Evolutionary conservation across 2,113 vertebrate species (phyloP), one percentile per base, ranked within the genome.

Genomic region (Ptychochromis oligacanthus): DNA sequence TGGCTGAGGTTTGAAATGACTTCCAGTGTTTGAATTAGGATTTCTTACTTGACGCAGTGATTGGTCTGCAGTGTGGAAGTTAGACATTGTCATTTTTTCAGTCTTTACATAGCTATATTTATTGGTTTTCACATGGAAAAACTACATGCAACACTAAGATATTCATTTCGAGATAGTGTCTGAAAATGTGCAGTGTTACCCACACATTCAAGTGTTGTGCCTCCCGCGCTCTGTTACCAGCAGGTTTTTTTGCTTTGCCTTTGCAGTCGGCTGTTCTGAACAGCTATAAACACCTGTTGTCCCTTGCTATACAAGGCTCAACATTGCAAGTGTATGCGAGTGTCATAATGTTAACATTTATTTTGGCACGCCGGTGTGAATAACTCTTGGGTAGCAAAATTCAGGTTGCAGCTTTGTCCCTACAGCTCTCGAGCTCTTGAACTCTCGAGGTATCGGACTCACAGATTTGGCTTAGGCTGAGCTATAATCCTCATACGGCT

Each of bases 81-180:
- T 4, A 0, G 24, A 70, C 9, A 70, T 26, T 28, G 2, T 0
- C 15, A 18, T 46, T 18, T 28, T 46, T 70, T n/a, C 2, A 3
- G 40, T 70, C 65, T 28, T 52, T 28, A 46, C 24, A 70, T 15
- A 13, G 43, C 13, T 15, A 46, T 12, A 46, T 15, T 2, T 46
- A 13, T 15, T 46, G 43, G 12, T 46, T 46, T 46, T 46, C 43
- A 46, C 43, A 5, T 46, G 38, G n/a, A 40, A 12, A 5, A 46
- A 0, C 24, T 70, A 28, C 17, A 52, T 46, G 28, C 65, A 70
- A 0, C 24, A 18, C 3, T 0, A 20, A 49, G 24, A 49, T 49
- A 70, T 28, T 18, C 1, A 46, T 1, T 67, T 9, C 26, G 40
- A 11, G 64, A 26, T 38, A 67, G 40, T 0, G 24, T 49, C 0